phyloP scores from a whole-genome alignment of 2,797 vertebrate genomes.

The Micropoecilia bifurca region DNA sequence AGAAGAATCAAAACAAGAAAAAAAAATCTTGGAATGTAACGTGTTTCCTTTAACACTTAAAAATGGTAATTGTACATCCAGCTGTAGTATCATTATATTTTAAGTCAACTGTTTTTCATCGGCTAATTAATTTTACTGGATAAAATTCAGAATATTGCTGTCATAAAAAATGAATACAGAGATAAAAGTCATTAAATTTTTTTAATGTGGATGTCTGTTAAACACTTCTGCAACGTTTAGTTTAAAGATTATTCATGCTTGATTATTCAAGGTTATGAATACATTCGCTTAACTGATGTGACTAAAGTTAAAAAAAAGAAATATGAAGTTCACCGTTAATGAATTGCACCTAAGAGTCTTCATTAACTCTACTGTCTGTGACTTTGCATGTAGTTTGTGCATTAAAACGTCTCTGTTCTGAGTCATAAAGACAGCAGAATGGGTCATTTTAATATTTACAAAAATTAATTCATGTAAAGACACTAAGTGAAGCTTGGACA shows the following conservation, averaged over 20 bases:
- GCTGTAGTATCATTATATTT: neutral
- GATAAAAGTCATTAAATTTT: no score
- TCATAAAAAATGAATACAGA: neutral
- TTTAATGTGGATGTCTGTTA: neutral
- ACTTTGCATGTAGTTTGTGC: neutral
- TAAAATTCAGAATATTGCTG: neutral
- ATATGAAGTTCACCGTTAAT: neutral
- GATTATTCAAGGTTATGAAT: neutral
- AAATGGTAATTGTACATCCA: neutral
- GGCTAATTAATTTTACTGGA: neutral
- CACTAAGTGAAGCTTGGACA: neutral
- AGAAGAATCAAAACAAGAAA: neutral
- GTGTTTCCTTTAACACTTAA: neutral
- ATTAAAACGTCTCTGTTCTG: neutral
- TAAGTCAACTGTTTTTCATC: no score
- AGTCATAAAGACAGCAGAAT: neutral
- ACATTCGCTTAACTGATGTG: neutral
- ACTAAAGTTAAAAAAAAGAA: neutral
- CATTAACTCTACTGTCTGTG: neutral
- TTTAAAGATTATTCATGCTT: neutral
- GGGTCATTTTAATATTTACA: neutral
- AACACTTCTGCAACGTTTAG: neutral
- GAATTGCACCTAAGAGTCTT: neutral
- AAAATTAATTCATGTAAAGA: neutral
- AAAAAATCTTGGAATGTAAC: neutral